Base-by-base conservation (phyloP, 2,113 vertebrate genomes). In the Nematolebias whitei region DNA sequence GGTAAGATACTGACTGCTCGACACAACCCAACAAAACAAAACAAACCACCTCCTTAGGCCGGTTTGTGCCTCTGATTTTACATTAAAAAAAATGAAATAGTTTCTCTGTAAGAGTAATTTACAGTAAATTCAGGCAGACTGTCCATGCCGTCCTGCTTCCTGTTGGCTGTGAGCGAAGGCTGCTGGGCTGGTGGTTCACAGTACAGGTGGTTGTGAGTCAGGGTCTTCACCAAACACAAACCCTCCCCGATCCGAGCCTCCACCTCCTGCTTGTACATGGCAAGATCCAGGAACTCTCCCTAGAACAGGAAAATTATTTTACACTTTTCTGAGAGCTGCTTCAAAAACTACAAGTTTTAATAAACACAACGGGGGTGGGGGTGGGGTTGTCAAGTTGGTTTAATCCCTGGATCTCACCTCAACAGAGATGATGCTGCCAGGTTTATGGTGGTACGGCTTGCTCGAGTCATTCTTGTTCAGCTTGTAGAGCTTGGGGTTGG, bases 341-440 rank as follows among this genome's bases (percentile, higher is more conserved):
- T 15, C 16, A 18, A 44, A 44, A 44, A n/a, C 2, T 41, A 41
- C 40, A 41, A 15, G 38, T 2, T 39, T 39, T 13, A 13, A 2
- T 41, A 14, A 41, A 41, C 40, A 15, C 12, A n/a, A n/a, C n/a
- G n/a, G n/a, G n/a, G n/a, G n/a, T n/a, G n/a, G n/a, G n/a, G n/a
- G n/a, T n/a, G n/a, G n/a, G n/a, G n/a, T n/a, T n/a, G 15, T 41
- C 40, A 15, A 15, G 40, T n/a, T 1, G 43, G n/a, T 45, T 19
- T 16, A 43, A 4, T 22, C 19, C 5, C 2, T 11, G 5, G 2
- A 6, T 24, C 44, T 52, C 87, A 97, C 97, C 95, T 99, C 96
- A 1, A 98, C 97, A 35, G 97, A 96, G 53, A 99, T 96, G 90
- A 98, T 94, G 4, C 96, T 99, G 68, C 96, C 96, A 0, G 96